Percentiles rank a stretch among this genome's conserved stretches.
Conservation (phyloP, 2,797 vertebrate species). For the Pseudochirops cupreus region DNA sequence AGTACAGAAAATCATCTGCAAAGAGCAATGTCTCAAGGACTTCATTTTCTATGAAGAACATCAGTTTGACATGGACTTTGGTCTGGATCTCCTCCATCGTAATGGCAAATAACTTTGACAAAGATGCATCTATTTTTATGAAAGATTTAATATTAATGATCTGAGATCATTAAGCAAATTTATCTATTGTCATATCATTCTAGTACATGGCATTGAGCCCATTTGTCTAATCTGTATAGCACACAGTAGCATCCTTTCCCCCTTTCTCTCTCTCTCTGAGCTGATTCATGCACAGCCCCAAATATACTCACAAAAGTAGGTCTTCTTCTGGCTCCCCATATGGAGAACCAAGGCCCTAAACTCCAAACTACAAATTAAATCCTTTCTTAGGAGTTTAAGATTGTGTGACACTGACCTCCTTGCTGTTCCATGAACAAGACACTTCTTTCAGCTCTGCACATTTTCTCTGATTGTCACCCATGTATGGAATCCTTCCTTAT, state of each 20-base stretch:
- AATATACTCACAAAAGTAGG: not conserved
- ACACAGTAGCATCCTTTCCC: not conserved
- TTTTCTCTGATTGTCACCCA: not conserved
- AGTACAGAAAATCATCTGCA: not conserved
- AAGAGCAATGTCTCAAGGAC: not conserved
- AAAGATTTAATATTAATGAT: not conserved
- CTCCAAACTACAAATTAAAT: not conserved
- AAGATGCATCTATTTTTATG: not conserved
- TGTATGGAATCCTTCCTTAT: not conserved
- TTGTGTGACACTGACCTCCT: not conserved
- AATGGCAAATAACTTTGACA: not conserved
- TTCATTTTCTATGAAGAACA: not conserved
- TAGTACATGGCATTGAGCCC: not conserved
- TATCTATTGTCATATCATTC: too few relatives aligned
- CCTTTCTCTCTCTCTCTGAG: not conserved
- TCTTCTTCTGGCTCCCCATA: not conserved
- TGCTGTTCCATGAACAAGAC: not conserved
- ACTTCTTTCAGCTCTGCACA: not conserved
- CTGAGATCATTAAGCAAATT: not conserved
- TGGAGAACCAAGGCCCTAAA: not conserved
- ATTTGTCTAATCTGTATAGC: not conserved
- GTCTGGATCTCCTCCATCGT: not conserved
- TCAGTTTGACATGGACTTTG: not conserved
- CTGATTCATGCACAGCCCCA: not conserved
- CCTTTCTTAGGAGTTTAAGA: not conserved